Conservation (phyloP, 2,113 vertebrate species). For the Mesitornis unicolor region DNA sequence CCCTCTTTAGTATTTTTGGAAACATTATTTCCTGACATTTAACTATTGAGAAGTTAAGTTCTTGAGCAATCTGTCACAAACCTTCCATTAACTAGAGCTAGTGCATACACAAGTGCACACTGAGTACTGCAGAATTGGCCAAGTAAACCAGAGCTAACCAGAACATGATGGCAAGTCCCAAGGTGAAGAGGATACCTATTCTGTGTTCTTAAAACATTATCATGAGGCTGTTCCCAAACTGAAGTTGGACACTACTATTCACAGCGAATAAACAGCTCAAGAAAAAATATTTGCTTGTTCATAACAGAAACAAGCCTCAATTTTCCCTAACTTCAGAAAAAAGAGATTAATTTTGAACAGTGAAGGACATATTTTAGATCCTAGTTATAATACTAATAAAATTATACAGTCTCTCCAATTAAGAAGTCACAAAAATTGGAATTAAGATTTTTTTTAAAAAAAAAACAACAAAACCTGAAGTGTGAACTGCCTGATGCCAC, state of each 20-base stretch:
- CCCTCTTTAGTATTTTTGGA: too few species aligned
- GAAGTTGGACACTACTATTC: background rate
- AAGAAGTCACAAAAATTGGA: background rate
- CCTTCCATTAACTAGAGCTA: background rate
- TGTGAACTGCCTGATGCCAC: background rate
- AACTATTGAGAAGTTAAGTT: background rate
- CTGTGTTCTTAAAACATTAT: background rate
- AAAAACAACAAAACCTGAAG: too few species aligned
- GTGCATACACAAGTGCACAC: background rate
- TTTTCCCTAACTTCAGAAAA: background rate
- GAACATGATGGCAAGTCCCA: background rate
- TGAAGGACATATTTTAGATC: background rate
- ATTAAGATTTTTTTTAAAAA: background rate
- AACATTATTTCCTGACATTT: too few species aligned
- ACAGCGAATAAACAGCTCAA: background rate
- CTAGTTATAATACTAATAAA: background rate
- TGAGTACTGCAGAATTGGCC: background rate
- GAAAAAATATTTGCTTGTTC: background rate
- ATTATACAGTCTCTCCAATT: background rate
- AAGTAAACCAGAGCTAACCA: rapidly evolving
- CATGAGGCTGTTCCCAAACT: background rate
- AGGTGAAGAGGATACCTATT: background rate
- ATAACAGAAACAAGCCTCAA: background rate
- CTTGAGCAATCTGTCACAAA: background rate
- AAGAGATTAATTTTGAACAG: background rate